Conservation (phyloP, 2,797 vertebrate genomes). For the Apogon talboti region DNA sequence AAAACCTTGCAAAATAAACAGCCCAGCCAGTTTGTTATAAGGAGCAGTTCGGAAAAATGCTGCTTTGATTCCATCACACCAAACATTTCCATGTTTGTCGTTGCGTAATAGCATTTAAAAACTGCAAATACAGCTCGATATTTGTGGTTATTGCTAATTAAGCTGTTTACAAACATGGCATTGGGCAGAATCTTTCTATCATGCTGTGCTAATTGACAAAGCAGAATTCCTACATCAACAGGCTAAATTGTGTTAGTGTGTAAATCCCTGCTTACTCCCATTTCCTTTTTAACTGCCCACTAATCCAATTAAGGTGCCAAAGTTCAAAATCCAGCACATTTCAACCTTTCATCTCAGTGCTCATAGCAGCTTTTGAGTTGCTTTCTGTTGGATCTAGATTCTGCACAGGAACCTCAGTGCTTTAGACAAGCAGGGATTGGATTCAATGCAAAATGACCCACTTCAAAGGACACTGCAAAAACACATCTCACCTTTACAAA, state of each 20-base stretch:
- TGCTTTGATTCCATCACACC: neutral
- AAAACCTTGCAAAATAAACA: slow-evolving; percentile 40
- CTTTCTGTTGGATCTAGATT: slow-evolving; percentile 44
- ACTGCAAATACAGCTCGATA: neutral
- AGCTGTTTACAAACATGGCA: slow-evolving; percentile 38
- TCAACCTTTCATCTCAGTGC: slow-evolving; percentile 43
- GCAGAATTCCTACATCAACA: slow-evolving; percentile 30
- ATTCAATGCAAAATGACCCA: slow-evolving; percentile 8
- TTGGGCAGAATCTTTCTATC: slow-evolving; percentile 17
- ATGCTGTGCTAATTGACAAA: slow-evolving; percentile 41
- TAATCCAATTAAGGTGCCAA: slow-evolving; percentile 75
- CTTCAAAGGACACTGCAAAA: neutral
- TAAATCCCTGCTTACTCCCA: slow-evolving; percentile 84
- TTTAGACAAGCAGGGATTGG: slow-evolving; percentile 25
- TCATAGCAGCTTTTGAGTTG: slow-evolving; percentile 32
- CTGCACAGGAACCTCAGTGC: slow-evolving; percentile 9
- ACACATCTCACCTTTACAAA: neutral
- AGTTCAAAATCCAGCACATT: slow-evolving; percentile 59
- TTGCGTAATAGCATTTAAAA: neutral
- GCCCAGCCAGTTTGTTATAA: slow-evolving; percentile 22
- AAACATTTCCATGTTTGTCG: neutral
- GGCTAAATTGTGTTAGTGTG: slow-evolving; percentile 81
- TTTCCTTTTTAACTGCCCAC: slow-evolving; percentile 75
- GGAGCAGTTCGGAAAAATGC: neutral
- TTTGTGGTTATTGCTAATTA: neutral